A percentile compares a stretch with the other conserved stretches of the same genome.
Evolutionary conservation across 2,113 vertebrate genomes (phyloP).

Genomic region (Oncorhynchus masou): DNA sequence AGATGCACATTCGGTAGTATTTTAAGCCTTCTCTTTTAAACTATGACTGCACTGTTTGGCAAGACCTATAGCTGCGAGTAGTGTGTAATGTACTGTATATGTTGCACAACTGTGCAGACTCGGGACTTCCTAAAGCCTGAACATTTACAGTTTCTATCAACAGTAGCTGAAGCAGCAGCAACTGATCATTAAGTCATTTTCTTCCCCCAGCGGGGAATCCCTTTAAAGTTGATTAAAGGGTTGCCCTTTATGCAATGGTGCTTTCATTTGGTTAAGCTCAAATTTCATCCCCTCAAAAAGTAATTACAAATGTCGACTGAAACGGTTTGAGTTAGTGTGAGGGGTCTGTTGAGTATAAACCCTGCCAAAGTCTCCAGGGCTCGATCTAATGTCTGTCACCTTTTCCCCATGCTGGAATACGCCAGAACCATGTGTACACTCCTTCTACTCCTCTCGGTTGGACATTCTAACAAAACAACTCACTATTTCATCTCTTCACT

Average conservation of each 20-base stretch:
- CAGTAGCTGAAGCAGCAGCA: neutral
- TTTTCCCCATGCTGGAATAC: neutral
- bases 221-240: constrained; percentile 30
- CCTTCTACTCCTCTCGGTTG: neutral
- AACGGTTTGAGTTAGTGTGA: neutral
- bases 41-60: constrained; percentile 15
- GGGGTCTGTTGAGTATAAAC: neutral
- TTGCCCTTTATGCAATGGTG: constrained; percentile 6
- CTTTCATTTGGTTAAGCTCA: constrained; percentile 26
- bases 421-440: neutral
- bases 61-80: constrained; percentile 14
- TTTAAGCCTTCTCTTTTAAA: constrained; percentile 24
- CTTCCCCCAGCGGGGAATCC: neutral
- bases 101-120: neutral
- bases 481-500: neutral
- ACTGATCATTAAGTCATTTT: constrained; percentile 7
- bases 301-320: constrained; percentile 32
- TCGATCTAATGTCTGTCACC: neutral
- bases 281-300: constrained; percentile 21
- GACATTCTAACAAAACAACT: neutral
- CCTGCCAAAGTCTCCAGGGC: neutral
- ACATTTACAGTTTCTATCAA: neutral
- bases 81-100: neutral
- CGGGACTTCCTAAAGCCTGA: neutral
- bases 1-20: constrained; percentile 49